Conservation (phyloP, 2,113 vertebrate genomes). For the Pterocles orientalis region DNA sequence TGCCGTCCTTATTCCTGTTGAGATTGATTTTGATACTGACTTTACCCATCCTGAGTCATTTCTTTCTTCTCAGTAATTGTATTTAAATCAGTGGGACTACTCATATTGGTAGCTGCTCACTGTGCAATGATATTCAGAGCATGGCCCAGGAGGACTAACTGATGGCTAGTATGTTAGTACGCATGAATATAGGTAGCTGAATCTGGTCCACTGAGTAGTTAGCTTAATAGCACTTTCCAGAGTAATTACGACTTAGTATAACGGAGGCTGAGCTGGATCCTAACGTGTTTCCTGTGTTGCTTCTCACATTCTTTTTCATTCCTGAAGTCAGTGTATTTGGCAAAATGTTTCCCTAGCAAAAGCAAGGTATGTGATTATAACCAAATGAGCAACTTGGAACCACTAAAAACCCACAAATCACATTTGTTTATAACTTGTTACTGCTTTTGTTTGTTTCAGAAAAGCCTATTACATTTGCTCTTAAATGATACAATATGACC, state of each 20-base stretch:
- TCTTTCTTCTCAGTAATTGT: slow-evolving; percentile 15
- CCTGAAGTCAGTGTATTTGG: slow-evolving; percentile 33
- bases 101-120: neutral
- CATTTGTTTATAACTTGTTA: slow-evolving; percentile 63
- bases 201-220: neutral
- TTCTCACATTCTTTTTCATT: slow-evolving; percentile 47
- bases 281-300: slow-evolving; percentile 14
- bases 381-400: slow-evolving; percentile 43
- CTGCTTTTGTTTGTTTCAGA: slow-evolving; percentile 60
- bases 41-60: neutral
- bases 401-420: neutral
- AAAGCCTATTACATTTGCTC: slow-evolving; percentile 37
- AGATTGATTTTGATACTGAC: slow-evolving; percentile 20
- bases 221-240: slow-evolving; percentile 13
- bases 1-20: neutral
- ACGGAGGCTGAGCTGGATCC: slow-evolving; percentile 2
- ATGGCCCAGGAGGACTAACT: neutral
- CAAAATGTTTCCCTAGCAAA: slow-evolving; percentile 12
- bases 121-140: neutral
- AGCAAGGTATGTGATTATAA: slow-evolving; percentile 48
- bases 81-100: slow-evolving; percentile 22
- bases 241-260: slow-evolving; percentile 15
- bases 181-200: neutral
- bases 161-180: neutral
- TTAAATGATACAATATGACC: slow-evolving; percentile 67